These are phyloP conservation scores for Anguilla anguilla DNA, from an alignment of 2,797 vertebrate genomes.

Conservation along the genomic window DNA sequence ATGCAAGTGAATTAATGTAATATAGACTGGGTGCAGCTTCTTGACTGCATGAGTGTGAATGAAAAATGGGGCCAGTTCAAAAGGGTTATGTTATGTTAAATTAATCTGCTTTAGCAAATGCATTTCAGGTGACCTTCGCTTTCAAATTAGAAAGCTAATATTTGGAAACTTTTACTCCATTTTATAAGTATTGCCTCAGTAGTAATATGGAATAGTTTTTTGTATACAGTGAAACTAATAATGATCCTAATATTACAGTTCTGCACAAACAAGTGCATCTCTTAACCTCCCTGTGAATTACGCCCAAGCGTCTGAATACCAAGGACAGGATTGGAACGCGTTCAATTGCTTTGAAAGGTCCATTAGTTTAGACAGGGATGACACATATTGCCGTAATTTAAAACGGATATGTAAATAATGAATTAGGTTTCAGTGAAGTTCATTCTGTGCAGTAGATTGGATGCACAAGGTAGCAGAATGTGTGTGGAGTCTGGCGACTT, in stretches of 20 bases:
- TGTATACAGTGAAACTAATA: constrained; percentile 31
- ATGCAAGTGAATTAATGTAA: too few relatives aligned
- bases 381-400: constrained; percentile 10
- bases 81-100: too few relatives aligned
- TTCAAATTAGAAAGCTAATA: constrained; percentile 19
- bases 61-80: too few relatives aligned
- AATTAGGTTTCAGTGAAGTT: background rate
- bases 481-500: constrained; percentile 29
- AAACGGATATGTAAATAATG: constrained; percentile 11
- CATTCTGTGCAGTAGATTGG: constrained; percentile 24
- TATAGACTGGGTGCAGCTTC: too few relatives aligned
- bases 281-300: constrained; percentile 16
- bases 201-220: background rate
- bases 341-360: constrained; percentile 50
- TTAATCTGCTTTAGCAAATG: constrained; percentile 25
- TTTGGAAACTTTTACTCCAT: background rate
- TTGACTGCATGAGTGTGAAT: too few relatives aligned
- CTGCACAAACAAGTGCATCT: constrained; percentile 15
- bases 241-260: background rate
- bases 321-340: constrained; percentile 47
- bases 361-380: constrained; percentile 57
- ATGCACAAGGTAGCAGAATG: constrained; percentile 53
- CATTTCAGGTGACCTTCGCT: background rate
- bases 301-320: constrained; percentile 42
- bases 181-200: background rate